phyloP scores from a whole-genome alignment of 2,888 invertebrate species.

The Cartodere bifasciata region DNA sequence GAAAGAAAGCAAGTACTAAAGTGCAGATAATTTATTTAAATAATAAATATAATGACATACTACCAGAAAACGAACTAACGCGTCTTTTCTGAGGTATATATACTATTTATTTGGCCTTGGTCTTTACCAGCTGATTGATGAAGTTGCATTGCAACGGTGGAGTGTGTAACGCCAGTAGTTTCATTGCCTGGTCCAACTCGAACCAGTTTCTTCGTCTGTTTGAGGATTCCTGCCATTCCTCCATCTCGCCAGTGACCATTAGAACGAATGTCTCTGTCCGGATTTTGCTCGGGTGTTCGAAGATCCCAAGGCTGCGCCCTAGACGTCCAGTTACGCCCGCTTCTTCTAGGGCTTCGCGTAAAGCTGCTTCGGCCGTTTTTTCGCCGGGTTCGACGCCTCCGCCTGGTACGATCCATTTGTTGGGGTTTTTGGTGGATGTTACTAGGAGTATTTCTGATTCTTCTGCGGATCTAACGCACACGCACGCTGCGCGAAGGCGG shows the following conservation, averaged over 20 bases:
- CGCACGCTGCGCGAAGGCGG: slow-evolving; percentile 5
- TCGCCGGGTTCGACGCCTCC: slow-evolving; percentile 90
- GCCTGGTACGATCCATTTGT: slow-evolving; percentile 88
- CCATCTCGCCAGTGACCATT: slow-evolving; percentile 5
- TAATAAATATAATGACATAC: too few species aligned
- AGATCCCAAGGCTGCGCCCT: slow-evolving; percentile 74
- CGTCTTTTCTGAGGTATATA: too few species aligned
- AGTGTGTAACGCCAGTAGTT: too few species aligned
- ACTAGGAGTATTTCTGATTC: slow-evolving; percentile 66
- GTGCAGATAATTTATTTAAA: too few species aligned
- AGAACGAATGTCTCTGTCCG: slow-evolving; percentile 7
- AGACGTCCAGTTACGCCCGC: slow-evolving; percentile 83
- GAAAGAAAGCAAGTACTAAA: too few species aligned
- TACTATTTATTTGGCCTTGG: too few species aligned
- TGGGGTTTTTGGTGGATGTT: slow-evolving; percentile 73
- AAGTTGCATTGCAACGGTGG: too few species aligned
- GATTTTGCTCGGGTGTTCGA: slow-evolving; percentile 41
- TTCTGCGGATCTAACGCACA: slow-evolving; percentile 6
- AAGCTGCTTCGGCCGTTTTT: slow-evolving; percentile 62
- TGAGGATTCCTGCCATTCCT: slow-evolving; percentile 4
- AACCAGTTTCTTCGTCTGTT: slow-evolving; percentile 2
- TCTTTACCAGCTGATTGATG: too few species aligned
- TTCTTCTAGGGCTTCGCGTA: slow-evolving; percentile 84
- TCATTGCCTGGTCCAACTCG: too few species aligned
- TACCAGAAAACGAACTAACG: too few species aligned